phyloP scores from a whole-genome alignment of 1,140 invertebrate genomes.

The Zaprionus gabonicus region DNA sequence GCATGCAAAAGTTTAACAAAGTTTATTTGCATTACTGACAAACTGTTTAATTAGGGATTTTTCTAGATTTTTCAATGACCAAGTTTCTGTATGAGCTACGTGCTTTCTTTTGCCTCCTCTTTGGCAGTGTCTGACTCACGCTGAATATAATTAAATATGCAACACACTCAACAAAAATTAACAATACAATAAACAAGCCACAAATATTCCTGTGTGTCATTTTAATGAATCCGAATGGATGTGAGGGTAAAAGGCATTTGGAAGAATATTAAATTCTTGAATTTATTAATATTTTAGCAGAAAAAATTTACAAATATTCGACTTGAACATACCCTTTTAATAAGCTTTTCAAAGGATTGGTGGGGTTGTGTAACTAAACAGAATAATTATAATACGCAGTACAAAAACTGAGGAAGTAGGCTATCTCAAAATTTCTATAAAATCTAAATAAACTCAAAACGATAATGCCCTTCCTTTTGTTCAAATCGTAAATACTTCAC shows the following conservation, averaged over 20 bases:
- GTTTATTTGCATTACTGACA: constrained; percentile 83
- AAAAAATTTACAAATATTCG: background rate
- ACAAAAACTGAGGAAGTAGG: no score
- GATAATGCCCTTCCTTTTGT: background rate
- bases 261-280: constrained; percentile 15
- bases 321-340: background rate
- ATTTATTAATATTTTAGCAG: background rate
- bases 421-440: no score
- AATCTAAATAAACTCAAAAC: background rate
- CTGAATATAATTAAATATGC: constrained; percentile 71
- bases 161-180: constrained; percentile 36
- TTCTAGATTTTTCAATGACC: constrained; percentile 71
- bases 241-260: constrained; percentile 10
- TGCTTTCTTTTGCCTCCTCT: constrained; percentile 9
- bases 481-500: background rate
- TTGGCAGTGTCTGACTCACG: constrained; percentile 24
- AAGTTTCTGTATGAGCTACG: constrained; percentile 56
- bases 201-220: background rate
- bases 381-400: background rate
- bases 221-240: constrained; percentile 5
- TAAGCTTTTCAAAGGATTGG: background rate
- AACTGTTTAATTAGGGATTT: constrained; percentile 83
- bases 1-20: constrained; percentile 75
- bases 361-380: background rate
- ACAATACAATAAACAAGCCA: constrained; percentile 42